Evolutionary conservation across 2,888 invertebrate genomes (phyloP).

Genomic region (Tetranychus truncatus): DNA sequence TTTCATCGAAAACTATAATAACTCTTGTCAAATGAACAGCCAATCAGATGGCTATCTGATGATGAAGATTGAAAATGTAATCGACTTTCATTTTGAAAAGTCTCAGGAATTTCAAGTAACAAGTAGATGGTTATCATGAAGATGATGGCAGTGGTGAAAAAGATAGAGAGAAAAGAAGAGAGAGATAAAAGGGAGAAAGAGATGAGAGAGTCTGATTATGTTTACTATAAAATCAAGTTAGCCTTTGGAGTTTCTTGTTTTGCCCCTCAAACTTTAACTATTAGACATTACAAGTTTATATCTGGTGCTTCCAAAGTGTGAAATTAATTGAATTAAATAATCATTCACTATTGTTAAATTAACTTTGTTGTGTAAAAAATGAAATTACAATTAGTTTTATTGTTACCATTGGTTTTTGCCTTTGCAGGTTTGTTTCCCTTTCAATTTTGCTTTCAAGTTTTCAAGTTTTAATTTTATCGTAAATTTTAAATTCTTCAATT

Average conservation of each 20-base stretch:
- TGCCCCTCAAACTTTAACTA: not conserved
- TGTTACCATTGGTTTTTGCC: too few relatives aligned
- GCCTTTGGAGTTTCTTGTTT: not conserved
- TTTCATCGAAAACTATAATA: too few relatives aligned
- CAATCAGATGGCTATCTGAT: too few relatives aligned
- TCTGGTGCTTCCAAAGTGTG: too few relatives aligned
- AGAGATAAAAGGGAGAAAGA: not conserved
- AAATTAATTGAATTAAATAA: too few relatives aligned
- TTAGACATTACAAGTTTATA: too few relatives aligned
- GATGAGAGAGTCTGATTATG: not conserved
- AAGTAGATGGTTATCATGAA: not conserved
- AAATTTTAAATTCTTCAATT: not conserved
- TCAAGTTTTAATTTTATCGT: not conserved
- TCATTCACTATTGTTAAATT: too few relatives aligned
- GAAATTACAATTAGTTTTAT: too few relatives aligned
- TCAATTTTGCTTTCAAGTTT: not conserved
- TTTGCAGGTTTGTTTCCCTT: not conserved
- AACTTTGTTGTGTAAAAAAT: too few relatives aligned
- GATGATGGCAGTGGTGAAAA: not conserved
- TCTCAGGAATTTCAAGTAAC: not conserved
- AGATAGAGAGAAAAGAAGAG: not conserved
- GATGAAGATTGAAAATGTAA: too few relatives aligned
- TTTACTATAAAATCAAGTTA: not conserved
- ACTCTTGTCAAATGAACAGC: too few relatives aligned
- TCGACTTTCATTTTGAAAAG: not conserved